Conservation (phyloP, 2,113 vertebrate genomes). For the Morphnarchus princeps region DNA sequence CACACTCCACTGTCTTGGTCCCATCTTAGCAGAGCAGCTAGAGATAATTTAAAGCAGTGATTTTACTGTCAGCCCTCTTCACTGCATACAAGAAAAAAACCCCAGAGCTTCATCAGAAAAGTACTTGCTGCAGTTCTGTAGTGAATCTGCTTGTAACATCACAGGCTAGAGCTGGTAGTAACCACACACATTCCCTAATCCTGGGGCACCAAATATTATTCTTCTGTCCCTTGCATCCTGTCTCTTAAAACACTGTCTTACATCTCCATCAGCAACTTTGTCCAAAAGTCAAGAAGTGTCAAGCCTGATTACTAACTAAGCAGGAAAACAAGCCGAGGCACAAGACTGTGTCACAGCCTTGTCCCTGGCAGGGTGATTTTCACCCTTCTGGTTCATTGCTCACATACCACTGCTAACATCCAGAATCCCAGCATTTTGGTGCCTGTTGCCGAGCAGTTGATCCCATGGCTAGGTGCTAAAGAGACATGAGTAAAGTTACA, state of each 20-base stretch:
- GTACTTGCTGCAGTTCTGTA: background rate
- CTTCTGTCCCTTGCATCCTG: background rate
- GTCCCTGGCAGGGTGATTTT: background rate
- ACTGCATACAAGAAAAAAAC: background rate
- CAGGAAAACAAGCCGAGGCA: background rate
- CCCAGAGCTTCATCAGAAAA: background rate
- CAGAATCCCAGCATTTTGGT: background rate
- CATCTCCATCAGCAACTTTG: background rate
- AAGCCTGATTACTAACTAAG: background rate
- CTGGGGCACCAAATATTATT: background rate
- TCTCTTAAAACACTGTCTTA: background rate
- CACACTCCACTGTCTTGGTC: background rate
- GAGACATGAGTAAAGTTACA: background rate
- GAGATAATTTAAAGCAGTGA: background rate
- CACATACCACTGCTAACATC: background rate
- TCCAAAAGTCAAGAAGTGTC: too few relatives aligned
- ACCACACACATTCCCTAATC: background rate
- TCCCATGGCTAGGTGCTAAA: background rate
- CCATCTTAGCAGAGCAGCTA: background rate
- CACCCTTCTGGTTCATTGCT: background rate
- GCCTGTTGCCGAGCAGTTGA: fast-evolving
- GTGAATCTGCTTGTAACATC: background rate
- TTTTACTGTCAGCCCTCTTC: background rate
- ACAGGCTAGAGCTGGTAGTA: background rate
- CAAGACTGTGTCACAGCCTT: background rate